Conservation (phyloP, 1,140 invertebrate genomes). For the Anastrepha obliqua region DNA sequence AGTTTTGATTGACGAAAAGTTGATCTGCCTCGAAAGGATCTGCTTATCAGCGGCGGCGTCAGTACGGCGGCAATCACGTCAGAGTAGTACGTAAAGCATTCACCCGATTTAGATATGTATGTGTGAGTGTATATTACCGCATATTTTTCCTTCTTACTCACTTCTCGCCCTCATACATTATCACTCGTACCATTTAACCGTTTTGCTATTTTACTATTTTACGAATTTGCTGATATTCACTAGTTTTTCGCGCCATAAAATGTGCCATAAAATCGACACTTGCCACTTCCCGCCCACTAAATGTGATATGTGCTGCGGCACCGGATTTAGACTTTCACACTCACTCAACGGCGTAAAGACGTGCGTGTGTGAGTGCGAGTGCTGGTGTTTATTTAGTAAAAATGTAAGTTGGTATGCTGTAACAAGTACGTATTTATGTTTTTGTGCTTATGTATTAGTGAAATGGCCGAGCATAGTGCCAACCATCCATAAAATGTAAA, state of each 20-base stretch:
- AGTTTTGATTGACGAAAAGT: slow-evolving; percentile 26
- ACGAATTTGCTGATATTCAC: slow-evolving; percentile 48
- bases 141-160: too few relatives aligned
- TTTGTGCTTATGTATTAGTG: neutral
- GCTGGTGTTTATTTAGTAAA: slow-evolving; percentile 1
- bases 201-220: slow-evolving; percentile 15
- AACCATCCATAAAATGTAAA: slow-evolving; percentile 57
- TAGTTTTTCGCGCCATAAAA: slow-evolving; percentile 67
- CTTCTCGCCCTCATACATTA: neutral
- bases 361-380: neutral
- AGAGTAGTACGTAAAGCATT: neutral
- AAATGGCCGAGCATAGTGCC: neutral
- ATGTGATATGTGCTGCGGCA: slow-evolving; percentile 8
- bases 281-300: slow-evolving; percentile 57
- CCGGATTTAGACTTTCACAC: slow-evolving; percentile 47
- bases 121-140: neutral
- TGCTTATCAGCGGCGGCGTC: neutral
- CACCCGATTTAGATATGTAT: too few relatives aligned
- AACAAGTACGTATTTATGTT: too few relatives aligned
- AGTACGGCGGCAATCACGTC: neutral
- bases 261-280: slow-evolving; percentile 74
- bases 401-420: neutral
- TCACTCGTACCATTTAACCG: neutral
- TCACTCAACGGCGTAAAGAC: neutral
- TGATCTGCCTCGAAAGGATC: neutral